Conservation (phyloP, 2,113 vertebrate genomes). For the Loxodonta africana region DNA sequence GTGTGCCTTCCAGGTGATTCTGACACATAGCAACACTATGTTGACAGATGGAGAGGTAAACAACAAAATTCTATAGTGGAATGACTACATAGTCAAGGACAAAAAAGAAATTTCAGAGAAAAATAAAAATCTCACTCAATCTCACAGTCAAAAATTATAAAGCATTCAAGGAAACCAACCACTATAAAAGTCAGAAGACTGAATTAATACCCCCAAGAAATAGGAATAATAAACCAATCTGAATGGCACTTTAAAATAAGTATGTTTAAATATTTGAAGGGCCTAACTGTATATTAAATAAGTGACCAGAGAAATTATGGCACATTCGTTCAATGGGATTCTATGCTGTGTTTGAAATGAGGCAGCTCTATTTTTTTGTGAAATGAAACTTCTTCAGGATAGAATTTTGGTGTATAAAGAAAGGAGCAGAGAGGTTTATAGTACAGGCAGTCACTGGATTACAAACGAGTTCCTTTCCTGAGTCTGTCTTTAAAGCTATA, state of each 20-base stretch:
- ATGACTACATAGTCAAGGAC: background rate
- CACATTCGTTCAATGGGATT: background rate
- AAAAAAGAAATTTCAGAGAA: constrained; percentile 17
- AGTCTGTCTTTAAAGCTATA: no score
- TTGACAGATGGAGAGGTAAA: background rate
- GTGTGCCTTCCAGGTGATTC: background rate
- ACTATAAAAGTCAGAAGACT: background rate
- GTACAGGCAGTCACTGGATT: background rate
- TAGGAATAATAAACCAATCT: background rate
- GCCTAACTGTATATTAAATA: background rate
- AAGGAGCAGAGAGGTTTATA: background rate
- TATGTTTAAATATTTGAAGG: background rate
- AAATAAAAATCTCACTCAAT: background rate
- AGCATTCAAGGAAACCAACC: background rate
- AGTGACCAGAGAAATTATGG: background rate
- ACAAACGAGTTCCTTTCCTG: no score
- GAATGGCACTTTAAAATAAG: background rate
- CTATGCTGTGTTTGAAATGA: background rate
- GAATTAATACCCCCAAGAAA: background rate
- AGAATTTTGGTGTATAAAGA: background rate
- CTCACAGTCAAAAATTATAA: background rate
- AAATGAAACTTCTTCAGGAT: background rate
- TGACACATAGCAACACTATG: background rate
- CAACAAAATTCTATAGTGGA: background rate
- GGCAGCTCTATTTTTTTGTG: background rate